Conservation (phyloP, 1,140 invertebrate species). For the Phenacoccus solenopsis region DNA sequence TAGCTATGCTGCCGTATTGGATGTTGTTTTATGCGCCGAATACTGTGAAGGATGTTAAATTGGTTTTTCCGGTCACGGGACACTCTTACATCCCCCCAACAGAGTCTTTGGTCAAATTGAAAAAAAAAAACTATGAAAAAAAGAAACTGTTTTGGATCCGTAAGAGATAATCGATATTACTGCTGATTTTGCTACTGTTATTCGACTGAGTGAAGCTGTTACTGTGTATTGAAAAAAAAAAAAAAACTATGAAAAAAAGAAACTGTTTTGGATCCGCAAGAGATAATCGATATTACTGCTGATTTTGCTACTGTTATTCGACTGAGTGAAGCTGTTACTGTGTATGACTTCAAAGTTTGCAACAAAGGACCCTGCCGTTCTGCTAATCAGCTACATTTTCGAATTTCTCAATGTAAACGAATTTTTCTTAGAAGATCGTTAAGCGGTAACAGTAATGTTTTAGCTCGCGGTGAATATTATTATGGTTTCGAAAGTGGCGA, state of each 20-base stretch:
- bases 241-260: slow-evolving; percentile 26
- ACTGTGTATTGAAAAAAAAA: too few relatives aligned
- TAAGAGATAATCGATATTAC: too few relatives aligned
- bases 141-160: slow-evolving; percentile 4
- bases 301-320: not conserved
- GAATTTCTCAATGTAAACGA: slow-evolving; percentile 8
- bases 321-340: not conserved
- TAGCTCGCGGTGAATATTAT: slow-evolving; percentile 12
- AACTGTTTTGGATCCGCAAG: too few relatives aligned
- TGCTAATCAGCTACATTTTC: slow-evolving; percentile 20
- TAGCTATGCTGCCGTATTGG: slow-evolving; percentile 26
- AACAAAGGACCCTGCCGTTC: not conserved
- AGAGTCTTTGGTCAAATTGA: slow-evolving; percentile 30
- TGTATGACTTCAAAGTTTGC: slow-evolving; percentile 18
- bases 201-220: not conserved
- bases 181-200: not conserved
- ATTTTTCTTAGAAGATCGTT: not conserved
- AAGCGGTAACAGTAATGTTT: not conserved
- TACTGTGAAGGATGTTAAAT: slow-evolving; percentile 25
- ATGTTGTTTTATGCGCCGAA: slow-evolving; percentile 21
- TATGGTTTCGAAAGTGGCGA: slow-evolving; percentile 18
- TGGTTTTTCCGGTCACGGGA: slow-evolving; percentile 29
- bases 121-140: too few relatives aligned
- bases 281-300: too few relatives aligned
- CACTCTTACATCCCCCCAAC: slow-evolving; percentile 31